Evolutionary conservation across 2,113 vertebrate genomes (phyloP).

Genomic region (Halichoerus grypus): DNA sequence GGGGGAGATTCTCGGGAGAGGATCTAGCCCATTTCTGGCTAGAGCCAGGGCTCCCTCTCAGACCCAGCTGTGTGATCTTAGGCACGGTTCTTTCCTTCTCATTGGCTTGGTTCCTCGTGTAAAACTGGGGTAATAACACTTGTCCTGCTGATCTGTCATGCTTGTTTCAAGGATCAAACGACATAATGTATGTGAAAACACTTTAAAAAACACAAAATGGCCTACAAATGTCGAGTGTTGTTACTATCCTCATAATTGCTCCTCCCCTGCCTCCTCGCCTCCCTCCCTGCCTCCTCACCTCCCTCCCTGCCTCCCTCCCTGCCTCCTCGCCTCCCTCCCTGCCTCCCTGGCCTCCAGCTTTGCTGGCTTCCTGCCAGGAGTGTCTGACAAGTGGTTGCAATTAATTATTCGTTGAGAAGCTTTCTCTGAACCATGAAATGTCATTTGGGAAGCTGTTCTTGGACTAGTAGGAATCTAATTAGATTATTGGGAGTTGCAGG

Average conservation of each 20-base stretch:
- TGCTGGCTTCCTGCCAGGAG: slow-evolving; percentile 17
- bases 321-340: not conserved
- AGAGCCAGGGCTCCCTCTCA: not conserved
- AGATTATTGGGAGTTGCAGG: not conserved
- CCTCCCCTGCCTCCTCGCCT: not conserved
- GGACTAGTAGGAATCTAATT: not conserved
- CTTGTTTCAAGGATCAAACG: slow-evolving; percentile 18
- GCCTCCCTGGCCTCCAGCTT: not conserved
- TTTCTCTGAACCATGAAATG: slow-evolving; percentile 41
- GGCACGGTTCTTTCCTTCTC: not conserved
- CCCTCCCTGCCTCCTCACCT: not conserved
- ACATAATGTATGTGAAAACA: not conserved
- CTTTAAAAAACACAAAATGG: not conserved
- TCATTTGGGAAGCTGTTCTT: not conserved
- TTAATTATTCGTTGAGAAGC: slow-evolving; percentile 3
- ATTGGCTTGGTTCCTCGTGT: not conserved
- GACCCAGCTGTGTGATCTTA: not conserved
- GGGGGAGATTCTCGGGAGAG: not conserved
- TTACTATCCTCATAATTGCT: not conserved
- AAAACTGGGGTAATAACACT: not conserved
- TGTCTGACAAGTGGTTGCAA: not conserved
- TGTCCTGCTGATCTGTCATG: not conserved
- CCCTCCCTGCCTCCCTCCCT: not conserved
- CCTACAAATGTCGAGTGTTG: not conserved
- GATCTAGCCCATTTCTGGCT: not conserved